Evolutionary conservation across 2,888 invertebrate genomes (phyloP).

Genomic region (Agrochola circellaris): DNA sequence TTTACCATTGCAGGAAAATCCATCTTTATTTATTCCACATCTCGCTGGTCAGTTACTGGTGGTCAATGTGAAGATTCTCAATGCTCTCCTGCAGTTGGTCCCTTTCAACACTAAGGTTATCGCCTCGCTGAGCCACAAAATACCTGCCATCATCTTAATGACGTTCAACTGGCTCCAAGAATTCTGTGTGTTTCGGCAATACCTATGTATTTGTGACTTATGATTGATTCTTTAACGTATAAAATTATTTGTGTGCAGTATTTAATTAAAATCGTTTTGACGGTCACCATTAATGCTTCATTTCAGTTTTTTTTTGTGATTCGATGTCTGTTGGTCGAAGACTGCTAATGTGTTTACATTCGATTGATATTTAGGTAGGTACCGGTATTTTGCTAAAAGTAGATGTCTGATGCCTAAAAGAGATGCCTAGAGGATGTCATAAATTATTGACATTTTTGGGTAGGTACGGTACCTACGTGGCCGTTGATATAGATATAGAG

Average conservation of each 20-base stretch:
- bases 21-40: slow-evolving; percentile 82
- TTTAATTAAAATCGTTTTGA: not conserved
- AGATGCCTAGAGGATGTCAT: not conserved
- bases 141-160: slow-evolving; percentile 76
- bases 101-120: slow-evolving; percentile 72
- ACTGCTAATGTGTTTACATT: not conserved
- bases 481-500: not conserved
- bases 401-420: too few relatives aligned
- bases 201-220: slow-evolving; percentile 82
- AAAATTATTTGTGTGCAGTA: not conserved
- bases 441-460: not conserved
- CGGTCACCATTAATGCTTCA: not conserved
- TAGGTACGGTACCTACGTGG: not conserved
- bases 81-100: slow-evolving; percentile 69
- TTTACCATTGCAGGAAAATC: slow-evolving; percentile 80
- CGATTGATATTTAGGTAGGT: not conserved
- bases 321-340: not conserved
- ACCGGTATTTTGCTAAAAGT: too few relatives aligned
- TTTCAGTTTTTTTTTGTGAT: not conserved
- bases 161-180: slow-evolving; percentile 84
- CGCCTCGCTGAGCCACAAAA: slow-evolving; percentile 69
- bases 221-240: slow-evolving; percentile 55
- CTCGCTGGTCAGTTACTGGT: slow-evolving; percentile 77
- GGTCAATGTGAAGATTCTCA: slow-evolving; percentile 74
- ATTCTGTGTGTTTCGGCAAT: slow-evolving; percentile 83